phyloP scores from a whole-genome alignment of 1,140 invertebrate species.

The Odontomachus brunneus region DNA sequence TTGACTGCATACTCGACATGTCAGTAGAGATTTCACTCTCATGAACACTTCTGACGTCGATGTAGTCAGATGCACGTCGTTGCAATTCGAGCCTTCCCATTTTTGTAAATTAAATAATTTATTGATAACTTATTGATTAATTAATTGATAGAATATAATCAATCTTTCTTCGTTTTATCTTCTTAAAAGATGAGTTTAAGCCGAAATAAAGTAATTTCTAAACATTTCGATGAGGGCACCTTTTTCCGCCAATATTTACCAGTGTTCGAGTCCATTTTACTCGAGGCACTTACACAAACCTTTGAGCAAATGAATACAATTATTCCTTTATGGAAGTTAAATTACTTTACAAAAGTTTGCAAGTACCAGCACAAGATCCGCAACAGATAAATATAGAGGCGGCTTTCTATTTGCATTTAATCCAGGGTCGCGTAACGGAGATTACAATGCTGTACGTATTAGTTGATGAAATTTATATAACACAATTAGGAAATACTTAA shows the following conservation, averaged over 20 bases:
- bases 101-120: neutral
- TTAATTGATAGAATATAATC: too few relatives aligned
- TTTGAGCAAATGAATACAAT: slow-evolving; percentile 74
- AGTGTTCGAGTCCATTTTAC: slow-evolving; percentile 63
- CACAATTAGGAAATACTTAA: slow-evolving; percentile 20
- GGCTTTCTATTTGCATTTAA: slow-evolving; percentile 66
- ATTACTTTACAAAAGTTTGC: slow-evolving; percentile 70
- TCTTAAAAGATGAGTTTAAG: too few relatives aligned
- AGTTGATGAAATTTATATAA: slow-evolving; percentile 46
- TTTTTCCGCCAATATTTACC: slow-evolving; percentile 53
- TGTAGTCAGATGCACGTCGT: neutral
- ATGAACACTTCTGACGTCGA: neutral
- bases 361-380: slow-evolving; percentile 60
- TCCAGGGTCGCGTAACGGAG: slow-evolving; percentile 29
- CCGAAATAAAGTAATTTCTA: slow-evolving; percentile 35
- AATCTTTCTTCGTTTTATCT: neutral
- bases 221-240: slow-evolving; percentile 55
- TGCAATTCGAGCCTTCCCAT: neutral
- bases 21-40: neutral
- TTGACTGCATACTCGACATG: neutral
- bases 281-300: slow-evolving; percentile 61
- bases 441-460: slow-evolving; percentile 45
- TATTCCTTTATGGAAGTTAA: slow-evolving; percentile 74
- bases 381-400: slow-evolving; percentile 61
- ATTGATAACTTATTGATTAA: too few relatives aligned